Conservation (phyloP, 2,888 invertebrate genomes). For the Emmelina monodactyla region DNA sequence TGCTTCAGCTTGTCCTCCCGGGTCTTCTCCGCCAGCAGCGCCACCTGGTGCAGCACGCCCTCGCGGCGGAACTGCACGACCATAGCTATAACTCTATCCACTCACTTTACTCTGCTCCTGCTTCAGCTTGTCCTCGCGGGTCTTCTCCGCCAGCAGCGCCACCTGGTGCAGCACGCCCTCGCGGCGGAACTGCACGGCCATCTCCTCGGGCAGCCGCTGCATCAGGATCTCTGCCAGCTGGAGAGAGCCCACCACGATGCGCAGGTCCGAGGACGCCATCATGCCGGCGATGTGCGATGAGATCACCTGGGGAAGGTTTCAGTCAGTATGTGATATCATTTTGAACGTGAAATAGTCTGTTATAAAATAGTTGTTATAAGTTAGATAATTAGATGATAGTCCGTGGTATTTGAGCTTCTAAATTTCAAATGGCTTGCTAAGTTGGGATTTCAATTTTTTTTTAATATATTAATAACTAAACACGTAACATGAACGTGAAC, state of each 20-base stretch:
- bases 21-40: slow-evolving; percentile 26
- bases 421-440: too few species aligned
- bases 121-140: slow-evolving; percentile 16
- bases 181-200: slow-evolving; percentile 93
- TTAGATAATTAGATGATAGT: too few species aligned
- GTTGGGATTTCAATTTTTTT: too few species aligned
- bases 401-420: too few species aligned
- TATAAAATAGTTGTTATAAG: too few species aligned
- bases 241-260: slow-evolving; percentile 95
- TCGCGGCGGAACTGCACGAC: slow-evolving; percentile 96
- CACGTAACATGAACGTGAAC: too few species aligned
- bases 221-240: slow-evolving; percentile 97
- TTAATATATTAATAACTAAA: too few species aligned
- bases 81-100: too few species aligned
- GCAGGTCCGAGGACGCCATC: slow-evolving; percentile 96
- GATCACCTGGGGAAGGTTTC: slow-evolving; percentile 71
- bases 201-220: slow-evolving; percentile 95
- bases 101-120: too few species aligned
- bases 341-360: too few species aligned
- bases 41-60: slow-evolving; percentile 94
- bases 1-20: slow-evolving; percentile 15
- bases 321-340: too few species aligned
- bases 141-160: slow-evolving; percentile 27
- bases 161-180: slow-evolving; percentile 98
- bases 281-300: slow-evolving; percentile 98